These are phyloP conservation scores for Drosophila yooni DNA, from an alignment of 2,888 invertebrate species.

Conservation along the genomic window DNA sequence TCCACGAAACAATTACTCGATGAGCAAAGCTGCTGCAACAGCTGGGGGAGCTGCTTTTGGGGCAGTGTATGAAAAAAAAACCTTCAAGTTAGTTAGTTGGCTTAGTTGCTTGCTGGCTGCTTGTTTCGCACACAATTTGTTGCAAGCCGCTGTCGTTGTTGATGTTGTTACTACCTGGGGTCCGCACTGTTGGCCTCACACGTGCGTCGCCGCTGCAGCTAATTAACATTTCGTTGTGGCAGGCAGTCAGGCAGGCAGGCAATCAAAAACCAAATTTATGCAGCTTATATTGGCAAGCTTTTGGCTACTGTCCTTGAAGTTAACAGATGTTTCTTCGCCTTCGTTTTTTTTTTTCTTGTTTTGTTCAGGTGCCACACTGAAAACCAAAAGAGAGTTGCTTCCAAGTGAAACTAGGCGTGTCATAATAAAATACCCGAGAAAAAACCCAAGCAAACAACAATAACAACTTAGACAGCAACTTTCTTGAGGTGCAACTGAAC, in stretches of 20 bases:
- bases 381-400: conserved; percentile 3
- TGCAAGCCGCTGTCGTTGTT: conserved; percentile 23
- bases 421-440: conserved; percentile 32
- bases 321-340: conserved; percentile 4
- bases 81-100: conserved; percentile 39
- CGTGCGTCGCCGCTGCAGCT: conserved; percentile 47
- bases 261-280: conserved; percentile 68
- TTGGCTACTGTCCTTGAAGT: conserved; percentile 62
- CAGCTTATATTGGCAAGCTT: conserved; percentile 43
- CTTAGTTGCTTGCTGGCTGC: conserved; percentile 29
- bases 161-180: conserved; percentile 14
- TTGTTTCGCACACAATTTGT: conserved; percentile 52
- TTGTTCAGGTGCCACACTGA: conserved; percentile 9
- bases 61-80: conserved; percentile 28
- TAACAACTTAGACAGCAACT: conserved; percentile 52
- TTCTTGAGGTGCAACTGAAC: conserved; percentile 49
- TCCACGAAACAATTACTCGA: background rate
- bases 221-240: conserved; percentile 58
- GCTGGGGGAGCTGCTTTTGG: background rate
- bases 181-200: conserved; percentile 33
- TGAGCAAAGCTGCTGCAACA: background rate
- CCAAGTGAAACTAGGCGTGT: conserved; percentile 37
- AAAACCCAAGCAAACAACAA: conserved; percentile 27
- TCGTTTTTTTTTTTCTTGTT: background rate
- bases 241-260: conserved; percentile 24